Evolutionary conservation across 2,113 vertebrate genomes (phyloP).

Genomic region (Coracopsis vasa): DNA sequence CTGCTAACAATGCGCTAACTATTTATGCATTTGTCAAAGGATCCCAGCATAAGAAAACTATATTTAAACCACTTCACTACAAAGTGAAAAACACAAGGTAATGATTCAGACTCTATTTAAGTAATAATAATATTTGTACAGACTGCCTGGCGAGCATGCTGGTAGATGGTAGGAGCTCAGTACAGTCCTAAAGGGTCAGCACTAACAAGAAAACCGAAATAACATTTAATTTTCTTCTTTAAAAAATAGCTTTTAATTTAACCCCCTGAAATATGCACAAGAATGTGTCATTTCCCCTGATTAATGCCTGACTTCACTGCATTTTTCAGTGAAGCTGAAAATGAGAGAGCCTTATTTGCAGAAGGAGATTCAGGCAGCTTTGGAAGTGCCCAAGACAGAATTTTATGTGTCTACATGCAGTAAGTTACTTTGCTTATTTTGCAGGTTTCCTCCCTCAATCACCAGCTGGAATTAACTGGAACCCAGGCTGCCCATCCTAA

Average conservation of each 20-base stretch:
- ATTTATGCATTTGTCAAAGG: constrained; percentile 67
- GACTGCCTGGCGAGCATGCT: constrained; percentile 30
- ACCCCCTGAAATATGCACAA: not conserved
- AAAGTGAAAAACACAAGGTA: constrained; percentile 67
- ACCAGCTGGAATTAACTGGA: not conserved
- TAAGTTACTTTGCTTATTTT: not conserved
- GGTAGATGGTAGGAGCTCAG: not conserved
- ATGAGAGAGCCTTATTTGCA: not conserved
- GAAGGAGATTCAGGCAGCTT: not conserved
- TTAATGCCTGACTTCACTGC: not conserved
- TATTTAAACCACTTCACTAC: constrained; percentile 62
- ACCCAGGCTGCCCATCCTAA: not conserved
- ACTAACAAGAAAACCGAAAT: not conserved
- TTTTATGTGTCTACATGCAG: not conserved
- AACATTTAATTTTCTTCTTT: constrained; percentile 14
- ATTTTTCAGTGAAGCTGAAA: not conserved
- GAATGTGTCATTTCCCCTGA: not conserved
- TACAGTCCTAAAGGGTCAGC: not conserved
- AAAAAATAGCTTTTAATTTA: constrained; percentile 3
- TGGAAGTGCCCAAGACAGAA: not conserved
- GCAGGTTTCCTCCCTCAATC: not conserved
- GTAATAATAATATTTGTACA: constrained; percentile 68
- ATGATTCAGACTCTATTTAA: constrained; percentile 65
- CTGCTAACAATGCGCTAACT: constrained; percentile 67
- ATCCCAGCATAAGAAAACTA: constrained; percentile 49